These are phyloP conservation scores for Leptopilina myrica DNA, from an alignment of 2,888 invertebrate genomes.

Conservation along the genomic window DNA sequence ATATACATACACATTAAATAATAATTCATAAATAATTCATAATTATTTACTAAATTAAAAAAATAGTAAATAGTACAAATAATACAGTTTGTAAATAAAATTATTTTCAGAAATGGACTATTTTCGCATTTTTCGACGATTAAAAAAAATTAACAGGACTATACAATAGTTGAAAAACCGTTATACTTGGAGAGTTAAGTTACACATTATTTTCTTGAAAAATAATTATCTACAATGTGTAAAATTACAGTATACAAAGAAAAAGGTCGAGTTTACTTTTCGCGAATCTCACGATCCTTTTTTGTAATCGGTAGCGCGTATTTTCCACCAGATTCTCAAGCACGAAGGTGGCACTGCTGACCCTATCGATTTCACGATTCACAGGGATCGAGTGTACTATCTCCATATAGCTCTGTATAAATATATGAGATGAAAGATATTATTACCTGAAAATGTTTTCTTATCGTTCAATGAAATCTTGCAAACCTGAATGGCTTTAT, in stretches of 20 bases:
- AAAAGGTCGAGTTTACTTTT: constrained; percentile 34
- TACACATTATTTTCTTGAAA: not conserved
- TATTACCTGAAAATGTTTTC: constrained; percentile 12
- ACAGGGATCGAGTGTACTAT: constrained; percentile 13
- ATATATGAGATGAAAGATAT: not conserved
- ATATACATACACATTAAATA: too few species aligned
- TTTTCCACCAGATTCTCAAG: constrained; percentile 28
- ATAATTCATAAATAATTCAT: too few species aligned
- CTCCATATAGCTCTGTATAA: not conserved
- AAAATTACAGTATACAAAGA: constrained; percentile 18
- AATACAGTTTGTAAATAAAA: too few species aligned
- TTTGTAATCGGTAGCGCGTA: constrained; percentile 3
- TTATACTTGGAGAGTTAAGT: not conserved
- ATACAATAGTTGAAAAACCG: too few species aligned
- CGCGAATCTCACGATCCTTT: constrained; percentile 16
- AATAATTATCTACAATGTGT: not conserved
- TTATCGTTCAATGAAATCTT: not conserved
- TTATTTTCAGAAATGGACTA: too few species aligned
- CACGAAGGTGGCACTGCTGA: constrained; percentile 37
- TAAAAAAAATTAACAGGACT: too few species aligned
- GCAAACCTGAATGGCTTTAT: not conserved
- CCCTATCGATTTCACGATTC: constrained; percentile 37
- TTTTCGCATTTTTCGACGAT: too few species aligned
- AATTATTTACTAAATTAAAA: too few species aligned
- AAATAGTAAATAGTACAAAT: too few species aligned